A percentile compares a stretch with the other conserved stretches of the same genome.
Conservation (phyloP, 2,797 vertebrate genomes). For the Hylomyscus alleni region DNA sequence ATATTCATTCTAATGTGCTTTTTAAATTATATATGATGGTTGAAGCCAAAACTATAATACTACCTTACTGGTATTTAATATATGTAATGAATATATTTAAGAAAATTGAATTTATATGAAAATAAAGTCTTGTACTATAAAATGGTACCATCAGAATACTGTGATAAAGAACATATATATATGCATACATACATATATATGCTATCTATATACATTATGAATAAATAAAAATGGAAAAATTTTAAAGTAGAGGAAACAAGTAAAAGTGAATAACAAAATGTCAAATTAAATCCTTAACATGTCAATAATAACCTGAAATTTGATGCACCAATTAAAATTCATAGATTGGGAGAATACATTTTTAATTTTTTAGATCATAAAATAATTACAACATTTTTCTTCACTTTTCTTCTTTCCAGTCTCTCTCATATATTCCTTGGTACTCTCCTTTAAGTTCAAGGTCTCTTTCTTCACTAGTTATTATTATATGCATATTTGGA, state of each 20-base stretch:
- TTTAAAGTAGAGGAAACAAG: not conserved
- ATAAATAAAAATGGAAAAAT: not conserved
- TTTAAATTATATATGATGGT: not conserved
- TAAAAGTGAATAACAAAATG: not conserved
- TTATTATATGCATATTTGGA: not conserved
- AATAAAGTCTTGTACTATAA: not conserved
- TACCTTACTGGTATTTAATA: not conserved
- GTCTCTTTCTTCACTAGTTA: not conserved
- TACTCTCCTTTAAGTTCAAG: not conserved
- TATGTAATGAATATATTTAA: not conserved
- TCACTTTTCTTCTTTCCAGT: not conserved
- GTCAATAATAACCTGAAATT: not conserved
- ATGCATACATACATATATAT: too few relatives aligned
- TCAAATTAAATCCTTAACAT: not conserved
- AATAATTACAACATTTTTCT: not conserved
- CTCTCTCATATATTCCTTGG: not conserved
- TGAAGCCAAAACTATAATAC: not conserved
- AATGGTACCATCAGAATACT: not conserved
- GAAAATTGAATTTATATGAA: not conserved
- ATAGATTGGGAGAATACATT: not conserved
- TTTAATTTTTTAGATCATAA: not conserved
- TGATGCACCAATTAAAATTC: not conserved
- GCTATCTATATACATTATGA: not conserved
- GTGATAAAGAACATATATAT: not conserved
- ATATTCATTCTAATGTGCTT: not conserved